Evolutionary conservation across 2,888 invertebrate genomes (phyloP).

Genomic region (Euproctis similis): DNA sequence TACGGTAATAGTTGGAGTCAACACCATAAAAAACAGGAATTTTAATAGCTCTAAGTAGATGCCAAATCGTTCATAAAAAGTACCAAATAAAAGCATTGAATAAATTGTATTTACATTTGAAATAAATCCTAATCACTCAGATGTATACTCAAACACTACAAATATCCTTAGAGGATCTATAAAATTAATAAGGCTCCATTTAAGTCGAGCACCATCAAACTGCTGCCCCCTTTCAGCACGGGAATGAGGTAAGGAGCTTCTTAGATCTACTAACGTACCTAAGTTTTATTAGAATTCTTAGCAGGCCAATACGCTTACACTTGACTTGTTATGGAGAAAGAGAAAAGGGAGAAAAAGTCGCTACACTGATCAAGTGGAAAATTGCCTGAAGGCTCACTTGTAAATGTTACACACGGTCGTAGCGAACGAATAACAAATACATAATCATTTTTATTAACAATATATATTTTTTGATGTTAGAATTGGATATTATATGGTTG

Average conservation of each 20-base stretch:
- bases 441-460: no score
- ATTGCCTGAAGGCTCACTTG: conserved; percentile 49
- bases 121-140: no score
- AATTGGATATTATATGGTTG: no score
- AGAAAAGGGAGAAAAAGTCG: conserved; percentile 36
- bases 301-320: conserved; percentile 53
- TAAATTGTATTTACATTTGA: no score
- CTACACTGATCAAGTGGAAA: conserved; percentile 58
- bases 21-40: no score
- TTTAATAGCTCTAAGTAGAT: no score
- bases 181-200: conserved; percentile 30
- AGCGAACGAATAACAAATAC: conserved; percentile 7
- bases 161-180: no score
- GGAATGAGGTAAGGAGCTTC: conserved; percentile 33
- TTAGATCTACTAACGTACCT: conserved; percentile 40
- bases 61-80: no score
- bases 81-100: no score
- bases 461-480: no score
- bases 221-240: conserved; percentile 11
- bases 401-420: conserved; percentile 24
- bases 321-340: conserved; percentile 44
- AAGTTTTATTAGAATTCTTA: conserved; percentile 64
- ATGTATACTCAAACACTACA: no score
- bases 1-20: no score
- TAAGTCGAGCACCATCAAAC: conserved; percentile 31